phyloP scores from a whole-genome alignment of 30 jellyfish, hydroid and myxozoan genomes.

The Cassiopea xamachana region DNA sequence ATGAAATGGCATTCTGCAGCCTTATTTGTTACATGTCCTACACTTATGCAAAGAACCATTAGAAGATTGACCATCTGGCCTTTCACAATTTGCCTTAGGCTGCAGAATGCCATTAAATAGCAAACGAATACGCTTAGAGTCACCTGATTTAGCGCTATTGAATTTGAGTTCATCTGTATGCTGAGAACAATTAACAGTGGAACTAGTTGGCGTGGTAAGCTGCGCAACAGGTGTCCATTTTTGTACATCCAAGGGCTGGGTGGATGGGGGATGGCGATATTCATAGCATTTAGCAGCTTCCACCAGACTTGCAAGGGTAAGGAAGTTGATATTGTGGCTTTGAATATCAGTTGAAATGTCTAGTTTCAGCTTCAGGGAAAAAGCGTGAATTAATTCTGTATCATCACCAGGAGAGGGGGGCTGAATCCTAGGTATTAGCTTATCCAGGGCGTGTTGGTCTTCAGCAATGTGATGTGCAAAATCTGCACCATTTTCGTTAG shows the following conservation, averaged over 20 bases:
- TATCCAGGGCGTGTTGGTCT: slow-evolving; percentile 23
- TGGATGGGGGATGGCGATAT: too few relatives aligned
- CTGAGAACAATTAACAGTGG: too few relatives aligned
- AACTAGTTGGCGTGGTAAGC: too few relatives aligned
- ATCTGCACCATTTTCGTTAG: slow-evolving; percentile 18
- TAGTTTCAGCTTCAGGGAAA: slow-evolving; percentile 24
- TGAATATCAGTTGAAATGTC: background rate
- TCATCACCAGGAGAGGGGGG: background rate
- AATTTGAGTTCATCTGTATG: too few relatives aligned
- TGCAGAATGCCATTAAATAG: too few relatives aligned
- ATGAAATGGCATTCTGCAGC: background rate
- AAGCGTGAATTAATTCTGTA: slow-evolving; percentile 18
- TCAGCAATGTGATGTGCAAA: slow-evolving; percentile 26
- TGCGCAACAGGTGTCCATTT: too few relatives aligned
- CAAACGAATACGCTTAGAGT: too few relatives aligned
- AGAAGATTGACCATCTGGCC: background rate
- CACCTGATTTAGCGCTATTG: too few relatives aligned
- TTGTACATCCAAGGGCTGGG: too few relatives aligned
- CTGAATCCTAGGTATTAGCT: slow-evolving; percentile 20
- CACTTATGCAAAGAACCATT: background rate
- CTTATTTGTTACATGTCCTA: background rate
- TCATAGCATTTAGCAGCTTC: background rate
- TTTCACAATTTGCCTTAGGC: background rate
- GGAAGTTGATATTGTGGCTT: slow-evolving; percentile 1
- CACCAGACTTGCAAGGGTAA: background rate